phyloP scores from a whole-genome alignment of 2,888 invertebrate species.

The Tenthredo distinguenda region DNA sequence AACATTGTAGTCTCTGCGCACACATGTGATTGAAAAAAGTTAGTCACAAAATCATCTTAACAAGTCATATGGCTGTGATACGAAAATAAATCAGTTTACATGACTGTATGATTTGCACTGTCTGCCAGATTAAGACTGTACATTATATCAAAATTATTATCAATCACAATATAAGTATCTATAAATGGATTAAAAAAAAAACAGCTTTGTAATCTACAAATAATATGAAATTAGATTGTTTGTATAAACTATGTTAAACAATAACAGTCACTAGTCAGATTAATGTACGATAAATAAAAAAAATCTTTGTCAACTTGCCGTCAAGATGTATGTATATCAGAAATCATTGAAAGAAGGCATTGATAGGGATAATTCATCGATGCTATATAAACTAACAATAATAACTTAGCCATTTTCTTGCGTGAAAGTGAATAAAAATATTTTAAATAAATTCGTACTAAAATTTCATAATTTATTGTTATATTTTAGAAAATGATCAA shows the following conservation, averaged over 20 bases:
- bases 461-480: not conserved
- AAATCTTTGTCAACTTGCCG: not conserved
- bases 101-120: conserved; percentile 49
- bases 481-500: not conserved
- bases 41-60: conserved; percentile 48
- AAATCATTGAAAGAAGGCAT: not conserved
- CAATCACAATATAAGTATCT: conserved; percentile 30
- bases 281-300: conserved; percentile 10
- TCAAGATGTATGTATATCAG: not conserved
- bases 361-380: not conserved
- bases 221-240: not conserved
- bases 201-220: conserved; percentile 26
- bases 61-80: conserved; percentile 54
- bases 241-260: conserved; percentile 1
- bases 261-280: conserved; percentile 43
- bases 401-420: conserved; percentile 28
- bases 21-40: conserved; percentile 46
- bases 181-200: not conserved
- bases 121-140: conserved; percentile 48
- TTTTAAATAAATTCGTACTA: not conserved
- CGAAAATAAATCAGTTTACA: conserved; percentile 41
- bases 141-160: conserved; percentile 26
- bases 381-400: not conserved
- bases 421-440: not conserved
- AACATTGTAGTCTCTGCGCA: not conserved